Conservation (phyloP, 2,113 vertebrate species). For the Ranitomeya variabilis region DNA sequence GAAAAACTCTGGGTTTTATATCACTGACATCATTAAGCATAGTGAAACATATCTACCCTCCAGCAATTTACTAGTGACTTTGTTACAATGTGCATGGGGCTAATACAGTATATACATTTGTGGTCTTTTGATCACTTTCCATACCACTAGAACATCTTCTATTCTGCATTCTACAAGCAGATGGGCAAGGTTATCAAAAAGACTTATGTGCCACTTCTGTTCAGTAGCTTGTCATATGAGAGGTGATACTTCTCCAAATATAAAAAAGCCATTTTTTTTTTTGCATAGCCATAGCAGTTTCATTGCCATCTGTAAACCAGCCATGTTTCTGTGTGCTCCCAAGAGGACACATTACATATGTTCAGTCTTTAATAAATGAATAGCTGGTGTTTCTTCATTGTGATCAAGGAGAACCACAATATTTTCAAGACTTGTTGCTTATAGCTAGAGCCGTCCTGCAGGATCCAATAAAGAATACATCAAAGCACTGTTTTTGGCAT, state of each 20-base stretch:
- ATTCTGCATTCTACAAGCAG: neutral
- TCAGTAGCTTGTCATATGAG: neutral
- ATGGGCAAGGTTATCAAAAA: neutral
- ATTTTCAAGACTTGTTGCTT: neutral
- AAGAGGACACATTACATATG: neutral
- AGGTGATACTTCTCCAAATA: neutral
- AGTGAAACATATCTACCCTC: too few species aligned
- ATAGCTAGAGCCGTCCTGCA: neutral
- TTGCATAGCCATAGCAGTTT: neutral
- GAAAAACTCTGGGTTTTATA: too few species aligned
- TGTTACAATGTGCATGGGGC: neutral
- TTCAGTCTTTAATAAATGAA: constrained; percentile 11
- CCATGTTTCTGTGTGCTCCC: neutral
- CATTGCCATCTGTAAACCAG: neutral
- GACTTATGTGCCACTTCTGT: neutral
- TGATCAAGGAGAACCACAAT: constrained; percentile 9
- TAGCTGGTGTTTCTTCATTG: constrained; percentile 19
- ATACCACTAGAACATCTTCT: neutral
- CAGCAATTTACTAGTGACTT: too few species aligned
- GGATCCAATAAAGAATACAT: constrained; percentile 19
- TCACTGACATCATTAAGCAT: too few species aligned
- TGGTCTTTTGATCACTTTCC: neutral
- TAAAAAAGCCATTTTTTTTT: neutral
- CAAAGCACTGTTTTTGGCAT: constrained; percentile 22
- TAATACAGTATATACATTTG: neutral